Percentiles rank a stretch among this genome's conserved stretches.
Evolutionary conservation across 2,797 vertebrate genomes (phyloP).

Genomic region (Aplochiton taeniatus): DNA sequence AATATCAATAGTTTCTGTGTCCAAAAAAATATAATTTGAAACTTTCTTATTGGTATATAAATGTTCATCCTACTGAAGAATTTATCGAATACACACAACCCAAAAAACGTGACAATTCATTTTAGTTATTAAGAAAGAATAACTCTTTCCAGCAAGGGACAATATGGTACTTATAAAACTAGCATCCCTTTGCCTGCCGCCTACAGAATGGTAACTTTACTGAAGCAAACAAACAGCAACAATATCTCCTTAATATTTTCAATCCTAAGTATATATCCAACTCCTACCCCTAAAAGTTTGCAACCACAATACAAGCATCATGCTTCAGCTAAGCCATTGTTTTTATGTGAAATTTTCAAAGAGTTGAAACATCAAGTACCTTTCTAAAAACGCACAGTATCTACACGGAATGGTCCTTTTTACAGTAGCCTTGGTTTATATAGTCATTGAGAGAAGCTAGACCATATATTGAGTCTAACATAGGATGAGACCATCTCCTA

Average conservation of each 20-base stretch:
- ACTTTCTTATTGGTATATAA: slow-evolving; percentile 48
- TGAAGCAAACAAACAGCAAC: slow-evolving; percentile 44
- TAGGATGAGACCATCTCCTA: slow-evolving; percentile 23
- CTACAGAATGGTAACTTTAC: slow-evolving; percentile 32
- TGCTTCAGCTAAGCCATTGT: slow-evolving; percentile 60
- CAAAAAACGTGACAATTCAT: slow-evolving; percentile 43
- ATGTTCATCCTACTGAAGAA: slow-evolving; percentile 46
- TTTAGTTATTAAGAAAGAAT: slow-evolving; percentile 32
- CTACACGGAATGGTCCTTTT: slow-evolving; percentile 27
- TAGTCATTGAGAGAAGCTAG: slow-evolving; percentile 37
- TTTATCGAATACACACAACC: slow-evolving; percentile 38
- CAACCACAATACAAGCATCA: slow-evolving; percentile 65
- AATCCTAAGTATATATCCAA: slow-evolving; percentile 41
- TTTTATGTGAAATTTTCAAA: slow-evolving; percentile 43
- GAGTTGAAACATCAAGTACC: slow-evolving; percentile 43
- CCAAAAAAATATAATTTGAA: slow-evolving; percentile 40
- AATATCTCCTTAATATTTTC: slow-evolving; percentile 19
- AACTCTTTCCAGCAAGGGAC: slow-evolving; percentile 44
- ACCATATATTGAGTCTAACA: slow-evolving; percentile 34
- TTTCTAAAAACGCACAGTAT: slow-evolving; percentile 54
- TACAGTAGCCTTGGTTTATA: slow-evolving; percentile 40
- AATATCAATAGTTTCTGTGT: slow-evolving; percentile 32
- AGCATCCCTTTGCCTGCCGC: slow-evolving; percentile 36
- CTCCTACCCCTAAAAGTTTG: slow-evolving; percentile 37
- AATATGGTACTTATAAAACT: slow-evolving; percentile 38